Evolutionary conservation across 2,797 vertebrate species (phyloP).

Genomic region (Notolepis coatsorum): DNA sequence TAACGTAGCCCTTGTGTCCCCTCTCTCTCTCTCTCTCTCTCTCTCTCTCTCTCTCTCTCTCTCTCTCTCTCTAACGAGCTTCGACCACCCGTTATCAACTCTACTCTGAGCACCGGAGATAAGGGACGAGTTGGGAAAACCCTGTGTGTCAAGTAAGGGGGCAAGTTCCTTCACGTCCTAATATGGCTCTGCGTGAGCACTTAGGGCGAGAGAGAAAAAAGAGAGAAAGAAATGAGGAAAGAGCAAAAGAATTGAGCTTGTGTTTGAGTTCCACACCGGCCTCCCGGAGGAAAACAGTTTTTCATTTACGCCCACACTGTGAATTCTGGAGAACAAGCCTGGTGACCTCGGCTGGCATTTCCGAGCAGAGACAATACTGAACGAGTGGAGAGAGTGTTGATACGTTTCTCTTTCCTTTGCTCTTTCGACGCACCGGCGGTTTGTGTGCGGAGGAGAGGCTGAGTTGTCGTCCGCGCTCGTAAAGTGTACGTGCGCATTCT

Average conservation of each 20-base stretch:
- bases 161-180: constrained; percentile 60
- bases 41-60: background rate
- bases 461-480: background rate
- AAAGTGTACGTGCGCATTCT: background rate
- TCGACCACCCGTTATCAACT: constrained; percentile 40
- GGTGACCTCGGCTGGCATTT: constrained; percentile 52
- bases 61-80: constrained; percentile 6
- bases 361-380: background rate
- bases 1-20: no score
- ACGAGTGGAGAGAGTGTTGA: background rate
- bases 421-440: constrained; percentile 32
- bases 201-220: background rate
- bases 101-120: constrained; percentile 38
- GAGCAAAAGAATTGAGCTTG: constrained; percentile 23
- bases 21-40: background rate
- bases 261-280: constrained; percentile 1
- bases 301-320: constrained; percentile 19
- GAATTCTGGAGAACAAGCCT: constrained; percentile 18
- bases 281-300: constrained; percentile 22
- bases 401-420: background rate
- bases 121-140: constrained; percentile 54
- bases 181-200: constrained; percentile 66
- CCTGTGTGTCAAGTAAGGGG: constrained; percentile 40
- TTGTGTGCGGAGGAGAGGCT: background rate
- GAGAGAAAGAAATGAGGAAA: constrained; percentile 38